A percentile compares a stretch with the other conserved stretches of the same genome.
Evolutionary conservation across 2,113 vertebrate species (phyloP).

Genomic region (Capreolus pygargus): DNA sequence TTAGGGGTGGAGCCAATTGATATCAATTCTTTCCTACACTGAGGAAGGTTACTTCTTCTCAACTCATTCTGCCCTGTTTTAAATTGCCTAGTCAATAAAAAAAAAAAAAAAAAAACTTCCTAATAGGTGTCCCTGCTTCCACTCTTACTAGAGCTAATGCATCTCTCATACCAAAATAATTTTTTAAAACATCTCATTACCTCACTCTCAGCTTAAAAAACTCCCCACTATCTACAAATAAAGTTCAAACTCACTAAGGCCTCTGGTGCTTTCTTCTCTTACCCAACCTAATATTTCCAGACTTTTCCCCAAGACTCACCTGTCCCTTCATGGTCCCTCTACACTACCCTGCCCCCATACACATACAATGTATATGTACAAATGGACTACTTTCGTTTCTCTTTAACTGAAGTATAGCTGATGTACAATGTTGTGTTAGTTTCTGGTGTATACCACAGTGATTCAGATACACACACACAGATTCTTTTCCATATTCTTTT

Average conservation of each 20-base stretch:
- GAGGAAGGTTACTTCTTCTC: background rate
- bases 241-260: background rate
- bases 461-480: background rate
- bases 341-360: background rate
- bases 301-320: background rate
- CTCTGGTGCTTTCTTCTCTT: background rate
- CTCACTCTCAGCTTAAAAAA: background rate
- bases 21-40: background rate
- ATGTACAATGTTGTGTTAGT: background rate
- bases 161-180: background rate
- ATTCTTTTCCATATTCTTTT: background rate
- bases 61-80: background rate
- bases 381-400: background rate
- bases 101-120: background rate
- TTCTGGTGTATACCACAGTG: background rate
- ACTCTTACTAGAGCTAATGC: background rate
- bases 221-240: background rate
- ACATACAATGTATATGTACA: background rate
- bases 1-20: background rate
- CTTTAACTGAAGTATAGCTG: background rate
- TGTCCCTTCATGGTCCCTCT: background rate
- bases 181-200: conserved; percentile 3
- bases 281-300: background rate
- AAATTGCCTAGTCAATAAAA: background rate
- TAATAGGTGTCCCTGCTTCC: background rate